Evolutionary conservation across 2,113 vertebrate genomes (phyloP).

Genomic region (Xenopus tropicalis): UCB_Xtro_10.0 CM004443.2:146991501-146992000

Average conservation of each 20-base stretch:
- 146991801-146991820: background rate
- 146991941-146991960: too few species aligned
- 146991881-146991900: too few species aligned
- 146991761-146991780: slow-evolving; percentile 2
- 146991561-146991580: slow-evolving; percentile 26
- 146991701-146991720: slow-evolving; percentile 41
- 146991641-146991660: slow-evolving; percentile 41
- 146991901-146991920: too few species aligned
- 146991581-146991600: slow-evolving; percentile 42
- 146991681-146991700: slow-evolving; percentile 41
- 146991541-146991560: slow-evolving; percentile 16
- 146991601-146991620: slow-evolving; percentile 38
- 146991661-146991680: slow-evolving; percentile 42
- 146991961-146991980: too few species aligned
- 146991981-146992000: too few species aligned
- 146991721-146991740: slow-evolving; percentile 43
- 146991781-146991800: background rate
- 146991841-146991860: background rate
- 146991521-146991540: slow-evolving; percentile 7
- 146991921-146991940: too few species aligned
- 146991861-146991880: background rate
- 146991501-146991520: slow-evolving; percentile 21
- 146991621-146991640: slow-evolving; percentile 40
- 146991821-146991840: background rate
- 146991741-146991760: slow-evolving; percentile 27